Base-by-base conservation (phyloP, 2,113 vertebrate genomes). In the Naja naja region DNA sequence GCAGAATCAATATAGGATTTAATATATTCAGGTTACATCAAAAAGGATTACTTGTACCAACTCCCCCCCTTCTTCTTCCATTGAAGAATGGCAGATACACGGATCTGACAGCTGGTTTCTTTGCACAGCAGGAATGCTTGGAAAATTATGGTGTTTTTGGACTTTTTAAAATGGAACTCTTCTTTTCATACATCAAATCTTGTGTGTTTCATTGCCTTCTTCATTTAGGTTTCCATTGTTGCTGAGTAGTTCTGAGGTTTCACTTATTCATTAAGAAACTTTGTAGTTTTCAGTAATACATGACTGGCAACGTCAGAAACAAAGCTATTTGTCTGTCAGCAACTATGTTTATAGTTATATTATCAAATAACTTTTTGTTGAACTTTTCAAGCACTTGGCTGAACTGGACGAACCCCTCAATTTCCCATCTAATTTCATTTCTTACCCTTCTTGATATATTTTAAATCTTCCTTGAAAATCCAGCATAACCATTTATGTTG, bases 301-400 rank as follows among this genome's bases (percentile, higher is more conserved):
- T 96, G 97, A 97, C 94, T 96, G 97, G 95, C 95, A 97, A 96
- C 87, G 93, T 90, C 20, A 30, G 93, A 95, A 95, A 95, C 90
- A 34, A 91, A 55, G n/a, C 64, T 96, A 93, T 96, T 95, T 96
- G 92, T 97, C 93, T 97, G 95, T 96, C 92, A 95, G 96, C 93
- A 96, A 8, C 88, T 94, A 54, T 55, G 87, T 93, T 95, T 95
- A 92, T 55, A 89, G 93, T 95, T 95, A 92, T 93, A 74, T n/a
- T 23, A 87, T 93, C 93, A 93, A 95, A 39, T 54, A 11, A 27
- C 3, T 69, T 91, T 34, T 43, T 60, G 92, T 34, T 90, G 90
- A 93, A 95, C 93, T 95, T 96, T 90, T 94, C 94, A 95, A 95
- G 27, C 85, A 93, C 91, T 91, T 90, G 91, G 88, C 30, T 69